phyloP scores from a whole-genome alignment of 2,888 invertebrate genomes.

The Kuschelorhynchus macadamiae region DNA sequence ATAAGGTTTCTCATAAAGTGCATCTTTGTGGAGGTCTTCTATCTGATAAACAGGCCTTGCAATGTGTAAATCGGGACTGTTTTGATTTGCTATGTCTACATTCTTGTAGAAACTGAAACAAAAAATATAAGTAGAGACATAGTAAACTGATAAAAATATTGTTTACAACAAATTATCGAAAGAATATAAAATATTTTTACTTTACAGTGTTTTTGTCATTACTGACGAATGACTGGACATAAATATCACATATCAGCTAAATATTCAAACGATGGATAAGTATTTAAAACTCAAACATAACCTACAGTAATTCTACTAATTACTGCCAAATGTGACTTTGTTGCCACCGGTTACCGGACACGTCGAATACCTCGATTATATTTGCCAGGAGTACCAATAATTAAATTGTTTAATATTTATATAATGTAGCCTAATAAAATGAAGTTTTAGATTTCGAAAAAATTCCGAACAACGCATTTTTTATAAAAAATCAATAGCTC shows the following conservation, averaged over 20 bases:
- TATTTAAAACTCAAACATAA: too few species aligned
- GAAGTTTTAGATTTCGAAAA: too few species aligned
- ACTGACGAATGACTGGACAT: not conserved
- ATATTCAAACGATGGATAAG: not conserved
- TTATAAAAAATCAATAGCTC: too few species aligned
- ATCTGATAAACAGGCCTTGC: conserved; percentile 78
- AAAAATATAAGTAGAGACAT: too few species aligned
- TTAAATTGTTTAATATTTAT: too few species aligned
- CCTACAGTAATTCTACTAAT: not conserved
- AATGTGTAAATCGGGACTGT: conserved; percentile 64
- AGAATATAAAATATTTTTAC: not conserved
- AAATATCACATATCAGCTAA: not conserved
- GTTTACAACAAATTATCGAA: not conserved
- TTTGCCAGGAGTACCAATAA: too few species aligned
- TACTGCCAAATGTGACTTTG: not conserved
- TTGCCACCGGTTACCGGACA: too few species aligned
- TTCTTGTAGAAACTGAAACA: conserved; percentile 29
- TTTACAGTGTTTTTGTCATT: conserved; percentile 18
- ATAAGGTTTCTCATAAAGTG: conserved; percentile 73
- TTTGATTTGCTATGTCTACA: conserved; percentile 35
- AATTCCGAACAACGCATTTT: too few species aligned
- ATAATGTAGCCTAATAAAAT: too few species aligned
- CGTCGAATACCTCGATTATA: too few species aligned
- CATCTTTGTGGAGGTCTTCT: conserved; percentile 76
- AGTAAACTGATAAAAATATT: conserved; percentile 1